Conservation (phyloP, 2,113 vertebrate species). For the Actinemys pallida region DNA sequence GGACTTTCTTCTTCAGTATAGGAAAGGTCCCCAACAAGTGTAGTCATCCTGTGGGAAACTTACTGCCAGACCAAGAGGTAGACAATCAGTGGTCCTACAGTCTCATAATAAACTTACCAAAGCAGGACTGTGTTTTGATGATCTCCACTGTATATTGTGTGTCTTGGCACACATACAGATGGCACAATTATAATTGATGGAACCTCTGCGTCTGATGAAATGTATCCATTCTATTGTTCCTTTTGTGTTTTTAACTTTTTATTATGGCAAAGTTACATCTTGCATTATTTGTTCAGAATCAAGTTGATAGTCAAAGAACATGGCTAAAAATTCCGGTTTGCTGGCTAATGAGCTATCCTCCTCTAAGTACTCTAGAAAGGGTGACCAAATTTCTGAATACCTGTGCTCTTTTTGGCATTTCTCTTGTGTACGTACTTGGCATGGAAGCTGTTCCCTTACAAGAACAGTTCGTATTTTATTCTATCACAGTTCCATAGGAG, state of each 20-base stretch:
- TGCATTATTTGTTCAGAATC: not conserved
- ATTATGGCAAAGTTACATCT: not conserved
- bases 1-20: too few relatives aligned
- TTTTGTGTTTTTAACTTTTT: not conserved
- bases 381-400: not conserved
- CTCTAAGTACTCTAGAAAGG: not conserved
- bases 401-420: not conserved
- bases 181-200: not conserved
- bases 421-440: not conserved
- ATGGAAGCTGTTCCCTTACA: not conserved
- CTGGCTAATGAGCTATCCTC: not conserved
- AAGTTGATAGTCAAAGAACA: not conserved
- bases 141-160: not conserved
- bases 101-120: not conserved
- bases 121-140: not conserved
- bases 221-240: not conserved
- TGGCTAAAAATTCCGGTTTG: not conserved
- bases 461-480: not conserved
- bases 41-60: too few relatives aligned
- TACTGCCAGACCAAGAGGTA: not conserved
- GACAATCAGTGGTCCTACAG: not conserved
- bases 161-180: not conserved
- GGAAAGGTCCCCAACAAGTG: too few relatives aligned
- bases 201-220: not conserved
- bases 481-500: not conserved